Evolutionary conservation across 2,113 vertebrate species (phyloP).

Genomic region (Micronycteris hirsuta): DNA sequence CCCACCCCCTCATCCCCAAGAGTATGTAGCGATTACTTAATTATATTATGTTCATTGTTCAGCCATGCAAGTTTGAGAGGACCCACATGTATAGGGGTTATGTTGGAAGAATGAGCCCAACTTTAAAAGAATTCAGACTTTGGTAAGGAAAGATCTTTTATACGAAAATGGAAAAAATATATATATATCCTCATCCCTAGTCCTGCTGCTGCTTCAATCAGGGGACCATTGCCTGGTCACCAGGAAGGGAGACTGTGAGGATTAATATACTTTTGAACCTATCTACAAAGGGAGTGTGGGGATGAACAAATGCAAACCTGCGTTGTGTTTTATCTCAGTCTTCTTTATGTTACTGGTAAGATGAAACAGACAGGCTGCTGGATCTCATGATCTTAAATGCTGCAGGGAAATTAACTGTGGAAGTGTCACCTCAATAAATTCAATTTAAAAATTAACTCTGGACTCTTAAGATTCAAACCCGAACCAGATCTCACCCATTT

Average conservation of each 20-base stretch:
- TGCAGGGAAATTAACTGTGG: background rate
- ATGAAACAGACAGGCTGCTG: background rate
- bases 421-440: too few relatives aligned
- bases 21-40: conserved; percentile 31
- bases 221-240: background rate
- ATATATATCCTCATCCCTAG: background rate
- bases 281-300: conserved; percentile 5
- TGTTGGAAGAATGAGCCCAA: conserved; percentile 32
- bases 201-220: background rate
- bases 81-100: background rate
- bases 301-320: background rate
- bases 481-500: background rate
- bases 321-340: background rate
- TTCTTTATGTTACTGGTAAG: background rate
- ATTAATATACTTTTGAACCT: background rate
- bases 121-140: conserved; percentile 44
- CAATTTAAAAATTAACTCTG: too few relatives aligned
- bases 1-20: background rate
- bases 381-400: background rate
- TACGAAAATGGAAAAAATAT: background rate
- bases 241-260: background rate
- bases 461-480: background rate
- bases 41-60: background rate
- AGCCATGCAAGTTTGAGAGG: conserved; percentile 18
- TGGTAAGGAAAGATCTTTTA: conserved; percentile 1